Conservation (phyloP, 2,113 vertebrate species). For the Spea multiplicata region DNA sequence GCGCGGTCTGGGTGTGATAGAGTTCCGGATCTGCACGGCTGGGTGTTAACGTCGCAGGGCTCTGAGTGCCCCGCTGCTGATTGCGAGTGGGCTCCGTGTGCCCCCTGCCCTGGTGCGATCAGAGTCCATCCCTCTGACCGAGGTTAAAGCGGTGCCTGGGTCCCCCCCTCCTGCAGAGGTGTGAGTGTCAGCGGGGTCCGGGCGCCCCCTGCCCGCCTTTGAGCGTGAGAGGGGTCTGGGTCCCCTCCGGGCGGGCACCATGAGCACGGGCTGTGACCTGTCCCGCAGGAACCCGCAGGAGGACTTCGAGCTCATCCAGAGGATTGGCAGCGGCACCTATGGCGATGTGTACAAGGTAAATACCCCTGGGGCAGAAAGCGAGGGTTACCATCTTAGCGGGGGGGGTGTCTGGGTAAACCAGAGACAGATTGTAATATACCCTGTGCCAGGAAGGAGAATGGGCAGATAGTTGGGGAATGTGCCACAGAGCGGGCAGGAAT, state of each 20-base stretch:
- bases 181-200: not conserved
- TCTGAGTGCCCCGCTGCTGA: not conserved
- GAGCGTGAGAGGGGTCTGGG: conserved; percentile 1
- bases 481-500: no score
- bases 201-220: not conserved
- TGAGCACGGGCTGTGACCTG: conserved; percentile 82
- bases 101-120: conserved; percentile 47
- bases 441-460: no score
- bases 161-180: not conserved
- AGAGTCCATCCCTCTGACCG: not conserved
- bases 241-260: conserved; percentile 57
- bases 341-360: conserved; percentile 97
- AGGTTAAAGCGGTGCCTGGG: not conserved
- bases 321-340: conserved; percentile 97
- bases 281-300: conserved; percentile 96
- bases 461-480: no score
- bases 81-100: conserved; percentile 1
- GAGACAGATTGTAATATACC: no score
- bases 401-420: not conserved
- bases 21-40: not conserved
- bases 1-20: not conserved
- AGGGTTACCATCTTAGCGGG: not conserved
- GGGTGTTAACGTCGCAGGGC: not conserved
- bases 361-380: not conserved
- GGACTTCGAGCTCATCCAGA: conserved; percentile 96